Percentiles rank a stretch among this genome's conserved stretches.
These are phyloP conservation scores for Rhyacophila brunnea DNA, from an alignment of 1,140 invertebrate genomes.

Conservation along the genomic window DNA sequence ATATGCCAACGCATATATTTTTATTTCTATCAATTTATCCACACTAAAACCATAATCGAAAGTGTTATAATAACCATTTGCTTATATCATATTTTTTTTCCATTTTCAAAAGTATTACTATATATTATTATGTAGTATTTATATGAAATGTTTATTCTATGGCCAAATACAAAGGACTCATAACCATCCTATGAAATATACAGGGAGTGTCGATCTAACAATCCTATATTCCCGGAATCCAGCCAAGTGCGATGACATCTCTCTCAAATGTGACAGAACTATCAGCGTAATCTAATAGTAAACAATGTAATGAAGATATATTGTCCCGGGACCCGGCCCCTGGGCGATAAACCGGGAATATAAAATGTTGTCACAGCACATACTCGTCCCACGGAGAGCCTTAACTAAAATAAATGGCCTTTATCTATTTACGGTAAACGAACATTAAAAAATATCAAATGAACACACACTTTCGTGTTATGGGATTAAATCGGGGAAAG, in stretches of 20 bases:
- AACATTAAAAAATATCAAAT: conserved; percentile 24
- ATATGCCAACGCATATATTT: no score
- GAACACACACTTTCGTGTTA: conserved; percentile 5
- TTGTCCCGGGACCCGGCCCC: conserved; percentile 7
- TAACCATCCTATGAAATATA: no score
- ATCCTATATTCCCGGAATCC: not conserved
- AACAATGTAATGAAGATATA: conserved; percentile 35
- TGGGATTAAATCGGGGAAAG: no score
- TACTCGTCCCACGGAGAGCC: conserved; percentile 8
- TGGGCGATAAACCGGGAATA: conserved; percentile 25
- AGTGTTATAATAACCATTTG: no score
- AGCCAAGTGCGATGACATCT: conserved; percentile 13
- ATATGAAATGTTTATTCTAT: no score
- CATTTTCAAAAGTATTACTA: no score
- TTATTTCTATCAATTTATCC: no score
- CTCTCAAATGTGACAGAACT: conserved; percentile 30
- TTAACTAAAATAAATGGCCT: conserved; percentile 33
- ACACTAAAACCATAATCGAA: no score
- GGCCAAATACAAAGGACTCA: no score
- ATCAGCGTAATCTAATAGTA: conserved; percentile 33
- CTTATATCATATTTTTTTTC: no score
- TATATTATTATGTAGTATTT: no score
- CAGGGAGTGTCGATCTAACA: no score
- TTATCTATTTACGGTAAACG: conserved; percentile 32
- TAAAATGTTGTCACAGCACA: conserved; percentile 27